Percentiles rank a stretch among this genome's conserved stretches.
phyloP scores from a whole-genome alignment of 1,140 invertebrate species.

The Chlorops oryzae region DNA sequence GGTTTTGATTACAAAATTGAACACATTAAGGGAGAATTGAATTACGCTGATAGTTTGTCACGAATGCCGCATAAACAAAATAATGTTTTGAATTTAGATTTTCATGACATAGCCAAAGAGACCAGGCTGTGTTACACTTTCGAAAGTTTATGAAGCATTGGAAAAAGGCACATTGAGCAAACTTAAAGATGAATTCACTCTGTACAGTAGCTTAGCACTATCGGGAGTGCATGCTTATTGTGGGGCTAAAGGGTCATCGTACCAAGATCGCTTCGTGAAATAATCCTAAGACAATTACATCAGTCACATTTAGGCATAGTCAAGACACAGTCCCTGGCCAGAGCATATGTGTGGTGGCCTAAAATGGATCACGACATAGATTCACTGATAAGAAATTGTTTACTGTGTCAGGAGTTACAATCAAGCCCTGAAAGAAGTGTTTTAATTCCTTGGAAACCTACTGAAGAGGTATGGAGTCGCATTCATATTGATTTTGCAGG shows the following conservation, averaged over 20 bases:
- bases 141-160: background rate
- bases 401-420: too few relatives aligned
- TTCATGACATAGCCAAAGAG: too few relatives aligned
- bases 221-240: background rate
- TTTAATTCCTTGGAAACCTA: too few relatives aligned
- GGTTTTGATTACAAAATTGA: slow-evolving; percentile 19
- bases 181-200: slow-evolving; percentile 5
- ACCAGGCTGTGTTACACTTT: too few relatives aligned
- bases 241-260: slow-evolving; percentile 1
- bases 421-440: too few relatives aligned
- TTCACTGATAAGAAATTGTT: too few relatives aligned
- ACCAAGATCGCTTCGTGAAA: background rate
- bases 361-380: background rate
- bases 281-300: background rate
- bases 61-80: slow-evolving; percentile 4
- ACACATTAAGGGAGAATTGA: slow-evolving; percentile 7
- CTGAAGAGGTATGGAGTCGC: too few relatives aligned
- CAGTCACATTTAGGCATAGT: slow-evolving; percentile 5
- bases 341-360: slow-evolving; percentile 8
- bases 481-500: slow-evolving; percentile 7
- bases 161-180: background rate
- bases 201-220: background rate
- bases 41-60: slow-evolving; percentile 5
- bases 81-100: slow-evolving; percentile 4
- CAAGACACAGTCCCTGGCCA: slow-evolving; percentile 4